phyloP scores from a whole-genome alignment of 35 echinoderm and acorn worm genomes.

The Chiridota heheva region DNA sequence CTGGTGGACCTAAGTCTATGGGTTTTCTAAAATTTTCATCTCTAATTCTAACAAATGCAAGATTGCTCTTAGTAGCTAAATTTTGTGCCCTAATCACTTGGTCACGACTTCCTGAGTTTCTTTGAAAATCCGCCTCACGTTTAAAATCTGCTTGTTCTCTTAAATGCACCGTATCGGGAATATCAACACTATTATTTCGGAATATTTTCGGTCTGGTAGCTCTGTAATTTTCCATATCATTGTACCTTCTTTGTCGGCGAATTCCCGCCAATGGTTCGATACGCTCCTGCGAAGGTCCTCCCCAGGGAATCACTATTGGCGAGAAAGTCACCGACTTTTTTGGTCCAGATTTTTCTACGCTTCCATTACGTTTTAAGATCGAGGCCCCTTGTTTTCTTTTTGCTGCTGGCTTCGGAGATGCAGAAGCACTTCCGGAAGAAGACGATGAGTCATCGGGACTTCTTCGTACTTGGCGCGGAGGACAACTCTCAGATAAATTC shows the following conservation, averaged over 20 bases:
- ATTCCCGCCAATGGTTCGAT: conserved; percentile 41
- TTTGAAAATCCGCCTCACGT: conserved; percentile 14
- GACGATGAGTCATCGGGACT: no score
- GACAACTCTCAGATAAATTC: conserved; percentile 34
- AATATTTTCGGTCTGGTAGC: conserved; percentile 62
- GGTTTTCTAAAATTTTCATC: no score
- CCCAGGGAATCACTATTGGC: conserved; percentile 66
- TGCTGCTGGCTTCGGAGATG: neutral
- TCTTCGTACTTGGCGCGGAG: conserved; percentile 25
- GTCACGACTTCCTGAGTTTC: conserved; percentile 28
- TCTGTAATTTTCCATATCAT: no score
- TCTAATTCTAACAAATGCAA: no score
- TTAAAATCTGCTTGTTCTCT: conserved; percentile 38
- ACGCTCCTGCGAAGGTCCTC: conserved; percentile 39
- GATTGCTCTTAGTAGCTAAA: no score
- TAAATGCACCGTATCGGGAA: conserved; percentile 37
- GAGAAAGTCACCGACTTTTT: conserved; percentile 95
- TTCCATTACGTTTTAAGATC: conserved; percentile 71
- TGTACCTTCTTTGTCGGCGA: no score
- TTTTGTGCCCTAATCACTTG: conserved; percentile 36
- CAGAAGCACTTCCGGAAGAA: conserved; percentile 31
- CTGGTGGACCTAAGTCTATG: no score
- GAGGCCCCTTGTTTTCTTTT: conserved; percentile 62
- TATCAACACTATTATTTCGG: conserved; percentile 74
- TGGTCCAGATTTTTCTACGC: conserved; percentile 59